phyloP scores from a whole-genome alignment of 2,888 invertebrate genomes.

The Pecten maximus region DNA sequence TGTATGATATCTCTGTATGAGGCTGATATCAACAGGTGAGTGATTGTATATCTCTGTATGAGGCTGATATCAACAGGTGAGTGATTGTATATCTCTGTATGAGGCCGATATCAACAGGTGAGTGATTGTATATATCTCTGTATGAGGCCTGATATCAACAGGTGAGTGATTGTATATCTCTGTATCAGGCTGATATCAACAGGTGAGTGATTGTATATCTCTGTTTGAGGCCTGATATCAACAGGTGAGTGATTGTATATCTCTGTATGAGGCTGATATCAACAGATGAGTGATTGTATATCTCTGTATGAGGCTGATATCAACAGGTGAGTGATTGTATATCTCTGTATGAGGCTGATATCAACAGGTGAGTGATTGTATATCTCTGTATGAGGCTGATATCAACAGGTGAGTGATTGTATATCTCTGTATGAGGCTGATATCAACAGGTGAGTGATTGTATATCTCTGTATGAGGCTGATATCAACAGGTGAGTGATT shows the following conservation, averaged over 20 bases:
- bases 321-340: constrained; percentile 80
- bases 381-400: constrained; percentile 93
- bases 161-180: constrained; percentile 96
- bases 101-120: constrained; percentile 89
- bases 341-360: no score
- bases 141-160: constrained; percentile 80
- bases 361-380: constrained; percentile 94
- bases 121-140: constrained; percentile 43
- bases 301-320: constrained; percentile 94
- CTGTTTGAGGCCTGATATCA: no score
- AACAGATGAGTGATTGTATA: constrained; percentile 85
- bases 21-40: constrained; percentile 87
- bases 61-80: constrained; percentile 86
- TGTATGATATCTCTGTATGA: constrained; percentile 95
- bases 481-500: no score
- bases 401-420: no score
- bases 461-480: no score
- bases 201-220: constrained; percentile 65
- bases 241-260: constrained; percentile 96
- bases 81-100: constrained; percentile 94
- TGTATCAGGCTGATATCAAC: constrained; percentile 91
- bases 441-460: no score
- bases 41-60: constrained; percentile 35
- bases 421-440: no score
- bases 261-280: constrained; percentile 93